A percentile compares a stretch with the other conserved stretches of the same genome.
These are phyloP conservation scores for Eulacestoma nigropectus DNA, from an alignment of 2,113 vertebrate genomes.

Conservation along the genomic window DNA sequence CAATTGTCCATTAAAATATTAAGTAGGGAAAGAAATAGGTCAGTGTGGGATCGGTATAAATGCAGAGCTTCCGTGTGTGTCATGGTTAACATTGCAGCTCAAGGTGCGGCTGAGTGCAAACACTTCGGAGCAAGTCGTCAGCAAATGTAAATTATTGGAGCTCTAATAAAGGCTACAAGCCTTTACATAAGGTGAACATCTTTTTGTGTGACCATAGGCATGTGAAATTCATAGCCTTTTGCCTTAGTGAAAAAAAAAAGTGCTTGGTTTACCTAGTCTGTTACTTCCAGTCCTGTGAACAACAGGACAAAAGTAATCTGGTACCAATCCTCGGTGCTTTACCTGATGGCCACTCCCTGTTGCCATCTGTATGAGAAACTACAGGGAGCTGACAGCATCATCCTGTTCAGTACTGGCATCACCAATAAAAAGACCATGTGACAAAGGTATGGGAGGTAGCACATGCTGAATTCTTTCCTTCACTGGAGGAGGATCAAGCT, in stretches of 20 bases:
- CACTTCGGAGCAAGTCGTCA: not conserved
- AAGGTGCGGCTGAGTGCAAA: not conserved
- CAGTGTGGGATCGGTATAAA: not conserved
- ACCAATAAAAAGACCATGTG: not conserved
- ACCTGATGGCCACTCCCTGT: not conserved
- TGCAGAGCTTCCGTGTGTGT: not conserved
- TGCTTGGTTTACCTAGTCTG: not conserved
- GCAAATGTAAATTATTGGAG: not conserved
- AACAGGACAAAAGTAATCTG: not conserved
- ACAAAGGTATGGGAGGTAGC: not conserved
- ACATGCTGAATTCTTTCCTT: not conserved
- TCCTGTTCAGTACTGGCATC: not conserved
- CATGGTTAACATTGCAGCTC: not conserved
- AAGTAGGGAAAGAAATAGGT: not conserved
- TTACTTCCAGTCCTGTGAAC: not conserved
- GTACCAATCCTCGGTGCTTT: not conserved
- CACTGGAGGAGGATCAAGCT: not conserved
- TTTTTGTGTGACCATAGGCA: not conserved
- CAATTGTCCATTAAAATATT: not conserved
- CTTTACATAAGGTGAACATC: not conserved
- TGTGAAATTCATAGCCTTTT: not conserved
- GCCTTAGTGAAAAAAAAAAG: not conserved
- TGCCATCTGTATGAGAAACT: not conserved
- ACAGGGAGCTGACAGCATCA: not conserved
- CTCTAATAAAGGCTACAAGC: not conserved